phyloP scores from a whole-genome alignment of 1,140 invertebrate species.

The Psilanteris sp. region DNA sequence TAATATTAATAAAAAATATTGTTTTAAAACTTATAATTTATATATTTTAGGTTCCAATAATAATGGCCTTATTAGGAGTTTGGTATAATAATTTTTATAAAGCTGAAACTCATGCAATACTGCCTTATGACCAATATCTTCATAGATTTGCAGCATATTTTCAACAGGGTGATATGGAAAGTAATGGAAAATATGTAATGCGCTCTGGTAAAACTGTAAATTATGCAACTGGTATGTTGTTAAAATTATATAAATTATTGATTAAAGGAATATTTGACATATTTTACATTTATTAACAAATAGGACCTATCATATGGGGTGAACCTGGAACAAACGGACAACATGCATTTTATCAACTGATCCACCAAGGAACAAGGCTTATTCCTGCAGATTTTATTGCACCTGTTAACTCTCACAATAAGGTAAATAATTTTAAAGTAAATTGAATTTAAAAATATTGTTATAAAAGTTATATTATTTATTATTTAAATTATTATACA shows the following conservation, averaged over 20 bases:
- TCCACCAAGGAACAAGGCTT: conserved; percentile 93
- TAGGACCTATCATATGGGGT: conserved; percentile 86
- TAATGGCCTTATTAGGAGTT: conserved; percentile 95
- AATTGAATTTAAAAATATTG: too few relatives aligned
- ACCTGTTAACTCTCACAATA: conserved; percentile 95
- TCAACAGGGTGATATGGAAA: conserved; percentile 99
- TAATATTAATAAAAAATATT: too few relatives aligned
- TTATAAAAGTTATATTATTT: too few relatives aligned
- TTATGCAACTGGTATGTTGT: conserved; percentile 87
- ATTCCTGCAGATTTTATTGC: conserved; percentile 99
- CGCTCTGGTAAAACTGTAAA: conserved; percentile 86
- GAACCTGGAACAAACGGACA: conserved; percentile 99
- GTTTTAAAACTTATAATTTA: background rate
- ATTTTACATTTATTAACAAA: too few relatives aligned
- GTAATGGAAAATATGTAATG: conserved; percentile 98
- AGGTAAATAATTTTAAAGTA: too few relatives aligned
- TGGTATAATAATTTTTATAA: conserved; percentile 98
- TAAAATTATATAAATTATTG: background rate
- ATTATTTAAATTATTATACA: too few relatives aligned
- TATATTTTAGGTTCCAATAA: conserved; percentile 89
- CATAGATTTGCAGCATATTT: conserved; percentile 99
- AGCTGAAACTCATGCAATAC: conserved; percentile 95
- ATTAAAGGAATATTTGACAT: too few relatives aligned
- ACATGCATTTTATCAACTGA: conserved; percentile 98
- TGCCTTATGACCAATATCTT: conserved; percentile 99